A percentile compares a stretch with the other conserved stretches of the same genome.
Evolutionary conservation across 2,113 vertebrate genomes (phyloP).

Genomic region (Macrotis lagotis): DNA sequence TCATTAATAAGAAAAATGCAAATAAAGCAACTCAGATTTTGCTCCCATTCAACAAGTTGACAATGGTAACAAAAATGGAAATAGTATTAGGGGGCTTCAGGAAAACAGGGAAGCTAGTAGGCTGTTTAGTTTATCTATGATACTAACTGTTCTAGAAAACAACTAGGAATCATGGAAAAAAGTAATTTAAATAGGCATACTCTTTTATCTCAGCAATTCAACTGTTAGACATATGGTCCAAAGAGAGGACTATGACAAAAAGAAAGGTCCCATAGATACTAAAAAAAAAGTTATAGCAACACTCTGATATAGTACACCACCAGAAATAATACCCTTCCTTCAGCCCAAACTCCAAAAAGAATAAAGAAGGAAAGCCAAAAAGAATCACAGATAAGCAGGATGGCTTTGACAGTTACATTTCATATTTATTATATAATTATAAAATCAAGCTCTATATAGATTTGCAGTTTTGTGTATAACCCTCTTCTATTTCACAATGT

Average conservation of each 20-base stretch:
- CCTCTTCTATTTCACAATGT: background rate
- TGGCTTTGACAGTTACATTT: background rate
- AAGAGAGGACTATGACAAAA: background rate
- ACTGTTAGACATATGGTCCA: background rate
- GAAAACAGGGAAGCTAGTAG: background rate
- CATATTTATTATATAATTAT: background rate
- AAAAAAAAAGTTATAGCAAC: background rate
- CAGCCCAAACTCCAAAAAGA: background rate
- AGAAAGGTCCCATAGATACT: background rate
- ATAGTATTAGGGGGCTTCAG: background rate
- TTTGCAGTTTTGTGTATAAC: background rate
- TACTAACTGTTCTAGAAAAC: background rate
- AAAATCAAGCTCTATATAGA: background rate
- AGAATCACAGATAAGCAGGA: background rate
- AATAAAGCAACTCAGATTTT: background rate
- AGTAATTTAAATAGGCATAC: background rate
- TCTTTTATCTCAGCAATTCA: background rate
- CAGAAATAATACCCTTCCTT: background rate
- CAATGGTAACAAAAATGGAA: background rate
- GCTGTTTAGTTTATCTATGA: background rate
- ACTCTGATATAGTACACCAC: background rate
- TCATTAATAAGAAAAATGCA: background rate
- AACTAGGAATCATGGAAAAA: background rate
- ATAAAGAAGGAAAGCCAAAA: background rate
- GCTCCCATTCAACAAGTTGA: background rate